Base-by-base conservation (phyloP, 1,140 invertebrate species). In the Pemphigus obesinymphae region DNA sequence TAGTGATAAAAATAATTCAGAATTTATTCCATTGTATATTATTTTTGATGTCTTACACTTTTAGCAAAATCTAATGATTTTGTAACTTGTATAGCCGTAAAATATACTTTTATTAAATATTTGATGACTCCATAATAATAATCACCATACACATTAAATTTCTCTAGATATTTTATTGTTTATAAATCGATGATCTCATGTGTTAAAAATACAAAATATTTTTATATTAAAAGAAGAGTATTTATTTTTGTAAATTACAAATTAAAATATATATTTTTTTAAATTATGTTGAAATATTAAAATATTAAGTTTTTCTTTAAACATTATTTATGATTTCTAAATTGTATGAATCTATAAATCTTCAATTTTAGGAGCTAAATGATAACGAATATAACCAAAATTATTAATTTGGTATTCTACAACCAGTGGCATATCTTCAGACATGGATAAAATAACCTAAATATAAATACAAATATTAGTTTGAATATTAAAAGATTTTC, bases 301-400 rank as follows among this genome's bases (percentile, higher is more conserved):
- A 82, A 31, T n/a, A n/a, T 2, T 23, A 55, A 76, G 29, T 58
- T 76, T 66, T 37, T 34, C 20, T 34, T 81, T 81, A 81, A 34
- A 17, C 50, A 66, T 66, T 31, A 81, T 58, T 23, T 45, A 48
- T 31, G 3, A 37, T 40, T 50, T n/a, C 31, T 73, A 31, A 26
- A 43, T 34, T 43, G 29, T 89, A 34, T 20, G 23, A 45, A 84
- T 96, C 94, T 84, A n/a, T n/a, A n/a, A n/a, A n/a, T 99, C 97
- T 87, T 99, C 98, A 86, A 99, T 99, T 88, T 99, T 99, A 26
- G 98, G 98, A 63, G 98, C 98, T 84, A 99, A 89, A 87, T 99
- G 99, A 89, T 98, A 99, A 70, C 97, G 92, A 85, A 99, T 94
- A 85, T 97, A 94, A 0, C 98, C 98, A 85, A 98, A 93, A 82